Evolutionary conservation across 2,113 vertebrate species (phyloP), one percentile per base, ranked within the genome.

Genomic region (Castor canadensis): DNA sequence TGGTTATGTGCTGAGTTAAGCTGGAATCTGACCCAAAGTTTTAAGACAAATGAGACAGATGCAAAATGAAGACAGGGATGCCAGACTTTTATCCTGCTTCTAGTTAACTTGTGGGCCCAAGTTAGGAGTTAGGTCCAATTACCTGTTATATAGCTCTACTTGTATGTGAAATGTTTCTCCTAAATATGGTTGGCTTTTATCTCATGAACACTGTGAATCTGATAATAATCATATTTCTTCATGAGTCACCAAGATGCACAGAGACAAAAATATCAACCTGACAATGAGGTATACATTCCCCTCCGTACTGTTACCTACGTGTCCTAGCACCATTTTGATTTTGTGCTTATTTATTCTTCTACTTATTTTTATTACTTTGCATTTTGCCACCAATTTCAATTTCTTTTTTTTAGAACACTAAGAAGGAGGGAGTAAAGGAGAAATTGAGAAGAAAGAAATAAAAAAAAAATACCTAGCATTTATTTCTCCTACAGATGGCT

Each of bases 361-460:
- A 6, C 67, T 77, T 85, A 10, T 71, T 92, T 84, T 28, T 47
- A 4, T 77, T 62, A 71, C 82, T 28, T 40, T 89, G 17, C 62
- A 66, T 80, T 76, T 87, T 62, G 22, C 6, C 16, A 72, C 26
- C 20, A 35, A 77, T 77, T 86, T 90, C 49, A 91, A 73, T 47
- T 58, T 83, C 26, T 24, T 47, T 64, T 87, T 66, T 64, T 87
- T 66, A 30, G 73, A 43, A 93, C 16, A 73, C 12, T 73, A 67
- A 72, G n/a, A 45, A 91, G 24, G 5, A 93, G 75, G 56, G 16
- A 79, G 5, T 62, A 40, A 77, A 62, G 3, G 87, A 73, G 35
- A 96, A 91, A 83, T 6, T 52, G 45, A 73, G 93, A 92, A 88
- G 45, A 87, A 43, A n/a, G 32, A 43, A 67, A 85, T 71, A 49